Evolutionary conservation across 2,113 vertebrate species (phyloP).

Genomic region (Psophia crepitans): DNA sequence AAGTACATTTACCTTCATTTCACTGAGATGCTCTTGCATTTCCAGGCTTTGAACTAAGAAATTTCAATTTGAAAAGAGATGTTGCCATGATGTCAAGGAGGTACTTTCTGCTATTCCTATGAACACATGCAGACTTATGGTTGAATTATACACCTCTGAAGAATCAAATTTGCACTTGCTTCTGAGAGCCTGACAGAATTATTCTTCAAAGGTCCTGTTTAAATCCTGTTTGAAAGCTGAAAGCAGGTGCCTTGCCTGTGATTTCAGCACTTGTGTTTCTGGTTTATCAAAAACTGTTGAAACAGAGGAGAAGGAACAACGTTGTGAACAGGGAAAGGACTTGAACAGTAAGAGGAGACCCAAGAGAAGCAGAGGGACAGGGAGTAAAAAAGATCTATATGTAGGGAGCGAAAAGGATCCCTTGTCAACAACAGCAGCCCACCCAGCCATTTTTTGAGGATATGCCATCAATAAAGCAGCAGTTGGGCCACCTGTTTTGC

Average conservation of each 20-base stretch:
- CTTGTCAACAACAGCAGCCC: background rate
- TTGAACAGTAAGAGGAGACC: background rate
- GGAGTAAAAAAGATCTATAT: background rate
- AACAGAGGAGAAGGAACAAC: background rate
- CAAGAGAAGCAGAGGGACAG: background rate
- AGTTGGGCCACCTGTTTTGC: background rate
- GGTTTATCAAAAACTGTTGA: background rate
- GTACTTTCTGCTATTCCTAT: background rate
- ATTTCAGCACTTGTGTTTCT: background rate
- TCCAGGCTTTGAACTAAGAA: conserved; percentile 2
- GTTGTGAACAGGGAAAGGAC: background rate
- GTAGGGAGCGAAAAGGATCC: background rate
- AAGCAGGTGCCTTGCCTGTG: background rate
- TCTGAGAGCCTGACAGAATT: background rate
- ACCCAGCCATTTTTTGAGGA: background rate
- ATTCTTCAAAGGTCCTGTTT: conserved; percentile 26
- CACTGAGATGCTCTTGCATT: background rate
- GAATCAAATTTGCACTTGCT: conserved; percentile 25
- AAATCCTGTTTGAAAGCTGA: background rate
- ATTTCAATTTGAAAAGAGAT: background rate
- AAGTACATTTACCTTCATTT: background rate
- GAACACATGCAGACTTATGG: background rate
- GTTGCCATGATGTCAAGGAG: background rate
- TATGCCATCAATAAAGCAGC: background rate
- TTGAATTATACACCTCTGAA: background rate